phyloP scores from a whole-genome alignment of 2,113 vertebrate species.

The Scolopax mira region DNA sequence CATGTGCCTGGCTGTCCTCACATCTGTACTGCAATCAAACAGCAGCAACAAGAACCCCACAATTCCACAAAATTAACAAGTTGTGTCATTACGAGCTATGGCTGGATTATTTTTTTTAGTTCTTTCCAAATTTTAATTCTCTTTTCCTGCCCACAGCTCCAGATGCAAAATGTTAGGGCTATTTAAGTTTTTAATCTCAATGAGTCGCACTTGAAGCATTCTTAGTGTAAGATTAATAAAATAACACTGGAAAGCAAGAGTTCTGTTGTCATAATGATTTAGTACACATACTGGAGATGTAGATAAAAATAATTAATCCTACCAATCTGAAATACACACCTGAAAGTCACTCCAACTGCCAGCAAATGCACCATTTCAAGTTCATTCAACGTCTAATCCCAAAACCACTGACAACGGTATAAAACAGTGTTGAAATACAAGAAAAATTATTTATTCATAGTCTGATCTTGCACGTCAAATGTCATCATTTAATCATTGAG shows the following conservation, averaged over 20 bases:
- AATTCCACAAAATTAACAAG: neutral
- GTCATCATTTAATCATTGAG: neutral
- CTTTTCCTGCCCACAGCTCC: neutral
- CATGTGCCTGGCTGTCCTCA: neutral
- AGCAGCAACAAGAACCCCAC: accelerated
- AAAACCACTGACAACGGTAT: neutral
- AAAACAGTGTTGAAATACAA: neutral
- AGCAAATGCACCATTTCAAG: neutral
- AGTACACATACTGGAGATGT: neutral
- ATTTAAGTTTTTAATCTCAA: neutral
- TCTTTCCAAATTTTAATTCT: neutral
- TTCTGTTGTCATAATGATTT: neutral
- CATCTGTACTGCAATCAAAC: neutral
- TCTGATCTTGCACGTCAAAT: neutral
- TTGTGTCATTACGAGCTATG: neutral
- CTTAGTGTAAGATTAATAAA: neutral
- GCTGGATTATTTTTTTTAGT: neutral
- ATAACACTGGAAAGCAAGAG: neutral
- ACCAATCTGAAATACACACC: neutral
- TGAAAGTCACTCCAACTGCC: neutral
- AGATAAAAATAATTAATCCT: neutral
- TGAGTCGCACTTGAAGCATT: neutral
- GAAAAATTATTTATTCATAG: neutral
- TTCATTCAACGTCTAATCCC: neutral
- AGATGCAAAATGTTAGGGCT: neutral